A percentile compares a stretch with the other conserved stretches of the same genome.
Evolutionary conservation across 2,888 invertebrate species (phyloP).

Genomic region (Erebia epiphron): DNA sequence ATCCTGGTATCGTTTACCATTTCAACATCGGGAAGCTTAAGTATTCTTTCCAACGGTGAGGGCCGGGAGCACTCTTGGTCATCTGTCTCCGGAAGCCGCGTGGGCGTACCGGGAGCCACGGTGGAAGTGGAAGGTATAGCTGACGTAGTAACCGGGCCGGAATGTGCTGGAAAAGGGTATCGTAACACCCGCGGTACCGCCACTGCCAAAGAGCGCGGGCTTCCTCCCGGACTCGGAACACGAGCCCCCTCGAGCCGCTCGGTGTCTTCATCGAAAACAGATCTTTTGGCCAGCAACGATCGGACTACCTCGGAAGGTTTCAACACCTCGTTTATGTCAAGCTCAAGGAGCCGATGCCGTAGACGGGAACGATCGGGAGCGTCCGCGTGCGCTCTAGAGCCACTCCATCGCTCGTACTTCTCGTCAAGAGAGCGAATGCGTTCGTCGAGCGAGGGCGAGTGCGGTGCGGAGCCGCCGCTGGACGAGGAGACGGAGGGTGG

Average conservation of each 20-base stretch:
- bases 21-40: conserved; percentile 56
- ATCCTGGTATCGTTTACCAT: conserved; percentile 51
- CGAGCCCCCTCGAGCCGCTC: conserved; percentile 94
- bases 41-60: conserved; percentile 48
- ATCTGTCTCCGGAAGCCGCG: conserved; percentile 51
- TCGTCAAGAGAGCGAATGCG: conserved; percentile 96
- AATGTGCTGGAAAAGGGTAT: conserved; percentile 86
- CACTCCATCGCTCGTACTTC: conserved; percentile 95
- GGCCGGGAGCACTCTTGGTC: conserved; percentile 42
- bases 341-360: conserved; percentile 89
- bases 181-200: conserved; percentile 44
- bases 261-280: conserved; percentile 97
- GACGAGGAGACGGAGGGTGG: conserved; percentile 90
- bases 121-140: conserved; percentile 44
- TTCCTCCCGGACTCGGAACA: conserved; percentile 85
- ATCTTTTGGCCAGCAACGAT: conserved; percentile 94
- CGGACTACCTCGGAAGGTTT: conserved; percentile 97
- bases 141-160: conserved; percentile 50
- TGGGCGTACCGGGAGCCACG: conserved; percentile 54
- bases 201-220: conserved; percentile 73
- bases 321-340: conserved; percentile 88
- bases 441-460: conserved; percentile 92
- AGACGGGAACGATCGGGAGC: conserved; percentile 83
- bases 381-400: conserved; percentile 83
- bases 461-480: conserved; percentile 88